A percentile compares a stretch with the other conserved stretches of the same genome.
These are phyloP conservation scores for Sebastiscus tertius DNA, from an alignment of 2,797 vertebrate species.

Conservation along the genomic window DNA sequence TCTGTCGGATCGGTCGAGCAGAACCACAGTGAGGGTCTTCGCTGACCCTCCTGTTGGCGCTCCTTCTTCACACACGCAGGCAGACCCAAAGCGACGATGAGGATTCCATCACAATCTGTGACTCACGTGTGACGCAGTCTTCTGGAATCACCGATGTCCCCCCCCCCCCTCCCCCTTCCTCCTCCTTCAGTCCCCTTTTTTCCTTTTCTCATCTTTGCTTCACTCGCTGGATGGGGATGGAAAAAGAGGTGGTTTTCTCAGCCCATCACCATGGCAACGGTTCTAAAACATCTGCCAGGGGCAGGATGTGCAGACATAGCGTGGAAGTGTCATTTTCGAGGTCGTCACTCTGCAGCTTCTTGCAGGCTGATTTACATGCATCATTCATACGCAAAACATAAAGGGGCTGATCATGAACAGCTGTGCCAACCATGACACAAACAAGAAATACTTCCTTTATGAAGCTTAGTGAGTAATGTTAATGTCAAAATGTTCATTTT, in stretches of 20 bases:
- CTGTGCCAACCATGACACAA: not conserved
- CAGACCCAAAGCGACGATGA: not conserved
- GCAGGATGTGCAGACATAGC: not conserved
- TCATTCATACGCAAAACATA: not conserved
- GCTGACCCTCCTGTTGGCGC: not conserved
- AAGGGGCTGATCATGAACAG: not conserved
- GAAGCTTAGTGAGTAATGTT: not conserved
- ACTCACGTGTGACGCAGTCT: conserved; percentile 28
- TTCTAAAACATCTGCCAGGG: conserved; percentile 22
- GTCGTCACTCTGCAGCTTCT: not conserved
- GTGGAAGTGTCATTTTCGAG: not conserved
- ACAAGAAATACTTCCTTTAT: not conserved
- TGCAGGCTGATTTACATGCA: not conserved
- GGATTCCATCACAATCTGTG: conserved; percentile 17
- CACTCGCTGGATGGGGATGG: not conserved
- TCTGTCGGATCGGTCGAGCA: not conserved
- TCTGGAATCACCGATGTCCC: conserved; percentile 14
- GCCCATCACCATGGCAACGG: conserved; percentile 35
- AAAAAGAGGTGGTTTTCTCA: not conserved
- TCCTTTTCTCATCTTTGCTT: not conserved
- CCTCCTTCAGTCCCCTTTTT: not conserved
- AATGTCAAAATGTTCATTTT: not conserved
- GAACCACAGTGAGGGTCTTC: not conserved
- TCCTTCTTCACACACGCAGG: not conserved
- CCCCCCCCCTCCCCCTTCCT: not conserved